phyloP scores from a whole-genome alignment of 2,888 invertebrate species.

The Drosophila subquinaria region DNA sequence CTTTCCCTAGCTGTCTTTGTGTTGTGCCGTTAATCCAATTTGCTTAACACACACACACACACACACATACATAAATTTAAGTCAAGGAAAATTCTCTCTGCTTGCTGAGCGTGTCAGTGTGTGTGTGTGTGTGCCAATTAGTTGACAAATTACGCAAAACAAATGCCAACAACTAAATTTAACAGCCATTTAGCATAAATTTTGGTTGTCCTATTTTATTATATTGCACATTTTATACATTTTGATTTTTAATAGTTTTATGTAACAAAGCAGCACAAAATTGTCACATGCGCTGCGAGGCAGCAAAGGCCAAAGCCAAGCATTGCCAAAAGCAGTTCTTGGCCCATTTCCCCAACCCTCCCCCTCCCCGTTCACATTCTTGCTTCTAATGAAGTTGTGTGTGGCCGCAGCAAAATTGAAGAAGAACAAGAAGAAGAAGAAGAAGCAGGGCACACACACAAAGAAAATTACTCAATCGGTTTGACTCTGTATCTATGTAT shows the following conservation, averaged over 20 bases:
- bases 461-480: slow-evolving; percentile 77
- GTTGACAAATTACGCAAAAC: slow-evolving; percentile 79
- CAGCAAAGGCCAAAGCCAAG: slow-evolving; percentile 9
- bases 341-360: slow-evolving; percentile 29
- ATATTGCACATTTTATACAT: not conserved
- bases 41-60: slow-evolving; percentile 37
- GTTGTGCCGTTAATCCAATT: slow-evolving; percentile 69
- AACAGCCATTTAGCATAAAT: slow-evolving; percentile 27
- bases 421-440: slow-evolving; percentile 20
- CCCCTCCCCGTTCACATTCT: slow-evolving; percentile 37
- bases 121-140: slow-evolving; percentile 60
- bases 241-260: slow-evolving; percentile 36
- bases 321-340: slow-evolving; percentile 24
- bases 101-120: slow-evolving; percentile 17
- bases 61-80: slow-evolving; percentile 25
- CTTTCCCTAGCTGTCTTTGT: slow-evolving; percentile 39
- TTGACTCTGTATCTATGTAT: slow-evolving; percentile 25
- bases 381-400: slow-evolving; percentile 73
- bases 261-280: slow-evolving; percentile 55
- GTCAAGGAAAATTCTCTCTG: slow-evolving; percentile 47
- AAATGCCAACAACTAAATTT: slow-evolving; percentile 58
- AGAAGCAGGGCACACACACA: slow-evolving; percentile 19
- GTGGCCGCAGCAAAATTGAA: slow-evolving; percentile 42
- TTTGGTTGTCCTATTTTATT: not conserved
- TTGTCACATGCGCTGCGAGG: slow-evolving; percentile 47